Percentiles rank a stretch among this genome's conserved stretches.
These are phyloP conservation scores for Carabus problematicus DNA, from an alignment of 2,888 invertebrate genomes.

Conservation along the genomic window DNA sequence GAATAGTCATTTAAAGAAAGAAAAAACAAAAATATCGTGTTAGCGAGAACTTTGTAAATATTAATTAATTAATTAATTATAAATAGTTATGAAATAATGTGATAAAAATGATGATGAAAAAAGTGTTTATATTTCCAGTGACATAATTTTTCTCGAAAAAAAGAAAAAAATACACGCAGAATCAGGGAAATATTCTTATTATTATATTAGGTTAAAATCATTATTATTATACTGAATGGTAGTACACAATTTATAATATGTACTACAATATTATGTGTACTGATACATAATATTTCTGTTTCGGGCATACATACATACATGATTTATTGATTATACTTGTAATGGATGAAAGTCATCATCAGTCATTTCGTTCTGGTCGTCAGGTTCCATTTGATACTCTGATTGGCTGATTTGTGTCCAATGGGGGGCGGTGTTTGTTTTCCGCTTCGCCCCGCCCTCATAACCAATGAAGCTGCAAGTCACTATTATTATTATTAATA, in stretches of 20 bases:
- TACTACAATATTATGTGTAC: no score
- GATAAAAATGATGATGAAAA: slow-evolving; percentile 48
- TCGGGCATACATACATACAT: not conserved
- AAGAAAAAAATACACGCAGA: slow-evolving; percentile 34
- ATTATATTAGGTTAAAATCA: slow-evolving; percentile 27
- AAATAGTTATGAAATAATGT: slow-evolving; percentile 45
- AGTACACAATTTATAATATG: no score
- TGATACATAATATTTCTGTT: no score
- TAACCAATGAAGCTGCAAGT: no score
- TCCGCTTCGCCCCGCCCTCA: no score
- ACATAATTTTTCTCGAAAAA: slow-evolving; percentile 44
- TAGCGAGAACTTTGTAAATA: slow-evolving; percentile 20
- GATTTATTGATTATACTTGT: not conserved
- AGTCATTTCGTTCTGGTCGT: no score
- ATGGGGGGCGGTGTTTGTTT: no score
- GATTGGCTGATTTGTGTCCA: no score
- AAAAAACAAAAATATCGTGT: slow-evolving; percentile 39
- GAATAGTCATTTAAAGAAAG: slow-evolving; percentile 14
- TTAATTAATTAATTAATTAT: slow-evolving; percentile 45
- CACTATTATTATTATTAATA: no score
- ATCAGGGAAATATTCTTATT: slow-evolving; percentile 43
- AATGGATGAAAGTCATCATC: no score
- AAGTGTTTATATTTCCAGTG: slow-evolving; percentile 48
- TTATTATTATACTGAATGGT: no score
- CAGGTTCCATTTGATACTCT: no score